These are phyloP conservation scores for Cirrhinus molitorella DNA, from an alignment of 2,797 vertebrate species.

Conservation along the genomic window DNA sequence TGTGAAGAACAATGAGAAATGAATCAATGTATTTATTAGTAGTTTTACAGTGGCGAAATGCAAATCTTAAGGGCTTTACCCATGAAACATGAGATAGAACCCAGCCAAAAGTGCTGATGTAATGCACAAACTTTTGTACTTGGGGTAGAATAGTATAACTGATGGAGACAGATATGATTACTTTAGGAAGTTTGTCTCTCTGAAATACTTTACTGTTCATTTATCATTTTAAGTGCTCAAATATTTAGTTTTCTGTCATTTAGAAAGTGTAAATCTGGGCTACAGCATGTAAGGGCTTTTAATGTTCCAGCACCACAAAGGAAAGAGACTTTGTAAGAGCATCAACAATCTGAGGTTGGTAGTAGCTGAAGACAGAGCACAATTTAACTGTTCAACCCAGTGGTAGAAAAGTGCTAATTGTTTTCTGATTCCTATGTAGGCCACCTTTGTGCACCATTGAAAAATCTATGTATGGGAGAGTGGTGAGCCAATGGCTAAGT, in stretches of 20 bases:
- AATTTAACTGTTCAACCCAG: too few relatives aligned
- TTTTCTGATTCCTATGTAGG: not conserved
- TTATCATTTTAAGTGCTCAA: not conserved
- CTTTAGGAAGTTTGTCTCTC: not conserved
- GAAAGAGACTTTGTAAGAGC: not conserved
- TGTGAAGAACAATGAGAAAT: too few relatives aligned
- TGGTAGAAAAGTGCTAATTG: not conserved
- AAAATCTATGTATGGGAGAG: not conserved
- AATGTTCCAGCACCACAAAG: not conserved
- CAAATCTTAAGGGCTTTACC: not conserved
- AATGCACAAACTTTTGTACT: not conserved
- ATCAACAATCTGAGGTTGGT: not conserved
- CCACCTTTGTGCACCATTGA: not conserved
- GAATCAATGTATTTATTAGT: not conserved
- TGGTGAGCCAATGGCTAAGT: too few relatives aligned
- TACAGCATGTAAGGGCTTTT: not conserved
- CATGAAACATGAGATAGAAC: not conserved
- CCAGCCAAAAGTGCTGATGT: not conserved
- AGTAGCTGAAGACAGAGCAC: not conserved
- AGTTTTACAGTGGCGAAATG: not conserved
- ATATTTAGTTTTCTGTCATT: not conserved
- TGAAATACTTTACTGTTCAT: not conserved
- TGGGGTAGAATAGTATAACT: not conserved
- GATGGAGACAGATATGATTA: not conserved
- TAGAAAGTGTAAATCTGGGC: not conserved